phyloP scores from a whole-genome alignment of 2,797 vertebrate genomes.

The Decapterus maruadsi region DNA sequence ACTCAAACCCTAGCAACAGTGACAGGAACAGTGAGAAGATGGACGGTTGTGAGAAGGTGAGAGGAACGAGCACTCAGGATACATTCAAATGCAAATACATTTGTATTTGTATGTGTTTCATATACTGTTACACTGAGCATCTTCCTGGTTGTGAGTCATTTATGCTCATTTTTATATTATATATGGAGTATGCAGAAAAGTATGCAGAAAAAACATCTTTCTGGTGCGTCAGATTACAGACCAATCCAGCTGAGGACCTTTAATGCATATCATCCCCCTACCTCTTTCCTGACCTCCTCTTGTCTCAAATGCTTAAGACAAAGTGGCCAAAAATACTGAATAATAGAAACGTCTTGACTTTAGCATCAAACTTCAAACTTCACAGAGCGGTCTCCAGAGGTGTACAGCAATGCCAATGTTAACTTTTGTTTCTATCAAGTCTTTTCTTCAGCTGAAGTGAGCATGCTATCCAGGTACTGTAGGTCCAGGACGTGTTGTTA shows the following conservation, averaged over 20 bases:
- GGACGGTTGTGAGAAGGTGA: conserved; percentile 97
- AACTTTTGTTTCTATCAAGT: no score
- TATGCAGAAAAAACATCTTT: neutral
- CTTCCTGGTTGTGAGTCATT: neutral
- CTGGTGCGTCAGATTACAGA: neutral
- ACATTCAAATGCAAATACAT: neutral
- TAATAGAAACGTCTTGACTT: no score
- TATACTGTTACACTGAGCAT: neutral
- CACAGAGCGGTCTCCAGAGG: no score
- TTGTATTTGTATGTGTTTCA: neutral
- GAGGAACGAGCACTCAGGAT: neutral
- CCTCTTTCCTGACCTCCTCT: neutral
- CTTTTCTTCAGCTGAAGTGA: no score
- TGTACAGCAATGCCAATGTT: no score
- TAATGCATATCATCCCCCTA: neutral
- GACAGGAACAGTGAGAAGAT: conserved; percentile 97
- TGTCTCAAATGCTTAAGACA: neutral
- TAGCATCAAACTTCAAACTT: no score
- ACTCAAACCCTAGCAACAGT: conserved; percentile 96
- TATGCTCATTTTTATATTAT: neutral
- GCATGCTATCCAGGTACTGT: no score
- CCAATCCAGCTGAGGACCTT: neutral
- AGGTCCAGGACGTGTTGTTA: no score
- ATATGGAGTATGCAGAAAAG: no score
- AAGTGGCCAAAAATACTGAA: neutral